Percentiles rank a stretch among this genome's conserved stretches.
phyloP scores from a whole-genome alignment of 2,113 vertebrate genomes.

The Microcebus lehilahytsara region DNA sequence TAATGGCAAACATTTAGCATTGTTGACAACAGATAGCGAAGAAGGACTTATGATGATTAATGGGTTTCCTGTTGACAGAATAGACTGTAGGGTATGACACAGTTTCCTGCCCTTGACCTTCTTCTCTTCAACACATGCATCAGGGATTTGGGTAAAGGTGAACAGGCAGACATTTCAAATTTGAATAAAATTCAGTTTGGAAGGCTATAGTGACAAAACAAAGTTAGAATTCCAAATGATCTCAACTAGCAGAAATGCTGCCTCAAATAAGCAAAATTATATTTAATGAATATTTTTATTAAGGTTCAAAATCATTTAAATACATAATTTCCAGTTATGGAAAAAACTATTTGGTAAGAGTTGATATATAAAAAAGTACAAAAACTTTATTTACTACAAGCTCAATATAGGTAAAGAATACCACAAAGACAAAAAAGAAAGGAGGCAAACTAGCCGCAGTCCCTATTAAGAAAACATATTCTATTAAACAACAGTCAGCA shows the following conservation, averaged over 20 bases:
- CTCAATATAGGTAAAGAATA: background rate
- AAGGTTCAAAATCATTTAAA: background rate
- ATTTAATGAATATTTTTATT: background rate
- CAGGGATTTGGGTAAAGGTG: background rate
- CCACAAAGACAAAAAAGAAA: background rate
- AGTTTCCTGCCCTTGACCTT: background rate
- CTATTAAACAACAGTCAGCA: background rate
- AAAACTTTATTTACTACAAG: background rate
- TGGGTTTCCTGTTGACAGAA: background rate
- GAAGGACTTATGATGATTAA: background rate
- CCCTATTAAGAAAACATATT: background rate
- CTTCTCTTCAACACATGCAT: background rate
- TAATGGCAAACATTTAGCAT: background rate
- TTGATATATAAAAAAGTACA: background rate
- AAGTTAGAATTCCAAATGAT: background rate
- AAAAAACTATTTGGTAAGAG: background rate
- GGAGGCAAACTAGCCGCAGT: background rate
- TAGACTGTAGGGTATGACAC: background rate
- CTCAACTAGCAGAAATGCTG: background rate
- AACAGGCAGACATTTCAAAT: background rate
- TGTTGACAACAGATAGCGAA: background rate
- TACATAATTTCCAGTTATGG: background rate
- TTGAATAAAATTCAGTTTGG: background rate
- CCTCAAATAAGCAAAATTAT: background rate
- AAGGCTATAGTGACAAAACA: background rate